Evolutionary conservation across 2,888 invertebrate species (phyloP).

Genomic region (Branchellion lobata): DNA sequence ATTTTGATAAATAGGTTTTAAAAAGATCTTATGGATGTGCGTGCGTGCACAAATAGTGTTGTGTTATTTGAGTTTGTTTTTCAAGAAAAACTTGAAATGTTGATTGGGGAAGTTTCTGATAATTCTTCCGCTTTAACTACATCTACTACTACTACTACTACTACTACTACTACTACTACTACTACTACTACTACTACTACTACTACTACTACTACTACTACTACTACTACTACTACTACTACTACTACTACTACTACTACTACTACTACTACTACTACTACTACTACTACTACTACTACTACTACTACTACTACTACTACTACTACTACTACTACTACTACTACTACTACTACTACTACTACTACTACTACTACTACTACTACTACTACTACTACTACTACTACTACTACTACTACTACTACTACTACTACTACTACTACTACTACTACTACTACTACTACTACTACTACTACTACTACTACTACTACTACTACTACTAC

Average conservation of each 20-base stretch:
- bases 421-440: slow-evolving; percentile 19
- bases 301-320: slow-evolving; percentile 34
- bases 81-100: no score
- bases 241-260: slow-evolving; percentile 34
- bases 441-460: slow-evolving; percentile 25
- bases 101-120: no score
- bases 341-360: slow-evolving; percentile 26
- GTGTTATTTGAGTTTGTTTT: no score
- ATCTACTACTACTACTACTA: slow-evolving; percentile 28
- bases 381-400: slow-evolving; percentile 27
- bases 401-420: slow-evolving; percentile 38
- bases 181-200: slow-evolving; percentile 29
- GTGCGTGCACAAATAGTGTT: no score
- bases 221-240: slow-evolving; percentile 29
- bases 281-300: slow-evolving; percentile 37
- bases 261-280: slow-evolving; percentile 36
- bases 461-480: slow-evolving; percentile 29
- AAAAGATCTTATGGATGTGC: no score
- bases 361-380: slow-evolving; percentile 23
- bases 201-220: slow-evolving; percentile 27
- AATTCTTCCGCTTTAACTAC: no score
- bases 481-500: slow-evolving; percentile 27
- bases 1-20: no score
- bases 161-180: slow-evolving; percentile 29
- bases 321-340: slow-evolving; percentile 26